These are phyloP conservation scores for Phenganax stokvisi DNA, from an alignment of 92 coral and sea anemone genomes.

Conservation along the genomic window DNA sequence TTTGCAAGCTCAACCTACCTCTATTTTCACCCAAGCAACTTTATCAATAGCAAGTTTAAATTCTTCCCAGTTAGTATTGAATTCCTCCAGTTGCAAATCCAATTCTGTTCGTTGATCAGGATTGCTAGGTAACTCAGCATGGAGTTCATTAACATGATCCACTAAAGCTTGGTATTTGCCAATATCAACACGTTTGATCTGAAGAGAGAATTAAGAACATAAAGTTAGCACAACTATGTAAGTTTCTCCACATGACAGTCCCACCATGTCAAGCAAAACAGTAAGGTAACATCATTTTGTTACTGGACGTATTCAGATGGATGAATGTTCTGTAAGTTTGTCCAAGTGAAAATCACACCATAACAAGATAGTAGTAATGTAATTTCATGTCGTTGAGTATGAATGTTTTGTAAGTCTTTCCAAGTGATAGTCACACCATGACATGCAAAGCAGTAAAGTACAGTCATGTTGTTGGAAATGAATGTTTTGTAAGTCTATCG, in stretches of 20 bases:
- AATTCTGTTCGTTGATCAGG: slow-evolving; percentile 9
- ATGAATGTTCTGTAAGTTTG: neutral
- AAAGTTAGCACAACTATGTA: neutral
- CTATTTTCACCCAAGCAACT: slow-evolving; percentile 36
- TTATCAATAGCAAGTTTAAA: slow-evolving; percentile 13
- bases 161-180: slow-evolving; percentile 14
- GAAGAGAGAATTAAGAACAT: neutral
- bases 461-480: neutral
- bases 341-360: neutral
- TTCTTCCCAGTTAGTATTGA: slow-evolving; percentile 18
- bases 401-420: too few species aligned
- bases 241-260: too few species aligned
- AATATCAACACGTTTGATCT: slow-evolving; percentile 24
- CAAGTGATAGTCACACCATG: too few species aligned
- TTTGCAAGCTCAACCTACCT: neutral
- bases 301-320: neutral
- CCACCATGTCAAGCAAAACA: too few species aligned
- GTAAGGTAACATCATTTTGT: too few species aligned
- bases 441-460: neutral
- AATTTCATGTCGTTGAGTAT: too few species aligned
- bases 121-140: slow-evolving; percentile 4
- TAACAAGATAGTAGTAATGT: too few species aligned
- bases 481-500: too few species aligned
- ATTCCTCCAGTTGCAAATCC: slow-evolving; percentile 15
- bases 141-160: slow-evolving; percentile 28